Evolutionary conservation across 2,113 vertebrate species (phyloP).

Genomic region (Cettia cetti): DNA sequence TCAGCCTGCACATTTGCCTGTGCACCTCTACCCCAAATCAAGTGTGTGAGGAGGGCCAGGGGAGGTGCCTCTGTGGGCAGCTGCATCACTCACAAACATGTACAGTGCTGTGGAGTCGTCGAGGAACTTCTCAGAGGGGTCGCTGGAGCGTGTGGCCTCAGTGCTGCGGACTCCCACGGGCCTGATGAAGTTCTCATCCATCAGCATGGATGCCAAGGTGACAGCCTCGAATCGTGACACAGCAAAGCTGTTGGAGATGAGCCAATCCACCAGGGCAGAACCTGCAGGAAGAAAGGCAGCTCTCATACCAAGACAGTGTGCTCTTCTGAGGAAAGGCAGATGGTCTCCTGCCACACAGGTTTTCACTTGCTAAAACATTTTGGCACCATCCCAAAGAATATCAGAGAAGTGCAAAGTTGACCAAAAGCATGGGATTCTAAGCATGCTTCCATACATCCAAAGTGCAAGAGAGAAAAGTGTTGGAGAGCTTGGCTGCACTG

Average conservation of each 20-base stretch:
- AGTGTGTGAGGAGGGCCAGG: rapidly evolving
- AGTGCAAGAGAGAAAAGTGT: neutral
- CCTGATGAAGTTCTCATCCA: conserved; percentile 85
- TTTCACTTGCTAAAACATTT: neutral
- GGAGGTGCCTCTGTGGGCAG: neutral
- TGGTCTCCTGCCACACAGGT: neutral
- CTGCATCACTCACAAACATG: conserved; percentile 81
- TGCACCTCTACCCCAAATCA: neutral
- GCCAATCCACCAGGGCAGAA: conserved; percentile 90
- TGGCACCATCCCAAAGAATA: neutral
- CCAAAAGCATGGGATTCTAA: neutral
- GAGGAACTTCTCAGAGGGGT: conserved; percentile 84
- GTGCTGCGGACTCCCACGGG: conserved; percentile 81
- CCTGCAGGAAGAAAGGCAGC: conserved; percentile 69
- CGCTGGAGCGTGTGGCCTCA: conserved; percentile 76
- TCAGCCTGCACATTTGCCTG: neutral
- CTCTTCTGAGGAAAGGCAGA: neutral
- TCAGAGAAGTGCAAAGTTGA: neutral
- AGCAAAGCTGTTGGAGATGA: conserved; percentile 82
- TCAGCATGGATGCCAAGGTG: conserved; percentile 86
- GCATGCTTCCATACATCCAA: neutral
- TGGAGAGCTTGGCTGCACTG: neutral
- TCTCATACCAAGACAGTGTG: neutral
- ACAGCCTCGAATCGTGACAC: conserved; percentile 83
- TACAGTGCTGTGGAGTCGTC: conserved; percentile 91